Base-by-base conservation (phyloP, 2,888 invertebrate genomes). In the Lithophane socia region DNA sequence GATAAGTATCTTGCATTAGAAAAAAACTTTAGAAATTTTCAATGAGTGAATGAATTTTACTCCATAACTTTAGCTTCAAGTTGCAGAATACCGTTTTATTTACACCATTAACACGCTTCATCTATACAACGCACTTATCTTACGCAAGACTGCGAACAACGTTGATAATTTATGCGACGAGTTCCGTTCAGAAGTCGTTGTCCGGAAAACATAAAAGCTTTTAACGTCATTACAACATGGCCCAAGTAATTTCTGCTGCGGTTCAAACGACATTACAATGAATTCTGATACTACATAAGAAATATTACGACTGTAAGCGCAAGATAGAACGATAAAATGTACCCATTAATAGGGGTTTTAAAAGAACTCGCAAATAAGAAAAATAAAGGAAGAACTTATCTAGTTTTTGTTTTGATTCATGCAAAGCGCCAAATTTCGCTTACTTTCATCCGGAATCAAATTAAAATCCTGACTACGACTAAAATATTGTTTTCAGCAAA, bases 181-280 rank as follows among this genome's bases (percentile, higher is more conserved):
- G 89, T 90, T 90, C 89, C 88, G 88, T 91, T 91, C 88, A 84
- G 88, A 85, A 86, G 88, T 86, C 89, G 90, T 91, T 92, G 92
- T 91, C 92, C 93, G 94, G 93, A 92, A 94, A 94, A 92, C 93
- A 93, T 94, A 92, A 95, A 94, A 93, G 93, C 93, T 93, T 94
- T 94, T 93, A 93, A 91, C 92, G 88, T 91, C 90, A 89, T 92
- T 91, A 90, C 87, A 85, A 81, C 87, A 89, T 89, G 89, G 85
- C 79, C 87, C 82, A 82, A 91, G 89, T 90, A 91, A 92, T 93
- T 90, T 91, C 90, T 90, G 89, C 79, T 88, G 89, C 90, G 90
- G 89, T 92, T 91, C 88, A 90, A 93, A 93, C 85, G 91, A 91
- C 90, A 91, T 94, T 92, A 90, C 92, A 92, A 92, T 90, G 91